Percentiles rank a stretch among this genome's conserved stretches.
These are phyloP conservation scores for Petrocephalus schoutedeni DNA, from an alignment of 2,797 vertebrate species.

Conservation along the genomic window DNA sequence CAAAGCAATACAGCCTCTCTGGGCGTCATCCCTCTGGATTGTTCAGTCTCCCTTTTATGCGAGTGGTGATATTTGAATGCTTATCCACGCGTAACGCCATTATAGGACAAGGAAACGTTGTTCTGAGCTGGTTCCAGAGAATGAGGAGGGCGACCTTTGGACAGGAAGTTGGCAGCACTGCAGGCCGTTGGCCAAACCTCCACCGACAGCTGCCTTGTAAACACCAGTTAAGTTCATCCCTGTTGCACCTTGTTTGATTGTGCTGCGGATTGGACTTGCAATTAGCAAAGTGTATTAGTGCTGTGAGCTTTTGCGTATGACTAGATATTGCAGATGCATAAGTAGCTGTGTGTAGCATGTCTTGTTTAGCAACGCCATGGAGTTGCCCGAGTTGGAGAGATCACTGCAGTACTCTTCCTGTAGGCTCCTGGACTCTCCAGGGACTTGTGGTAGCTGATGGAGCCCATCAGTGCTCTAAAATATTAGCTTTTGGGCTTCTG, in stretches of 20 bases:
- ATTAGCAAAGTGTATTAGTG: background rate
- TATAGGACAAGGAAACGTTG: background rate
- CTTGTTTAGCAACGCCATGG: background rate
- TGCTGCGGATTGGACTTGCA: background rate
- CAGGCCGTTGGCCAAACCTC: background rate
- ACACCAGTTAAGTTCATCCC: background rate
- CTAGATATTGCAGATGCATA: background rate
- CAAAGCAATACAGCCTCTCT: background rate
- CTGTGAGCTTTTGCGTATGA: background rate
- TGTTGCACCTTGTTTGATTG: background rate
- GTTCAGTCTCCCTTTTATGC: background rate
- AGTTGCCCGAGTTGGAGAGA: background rate
- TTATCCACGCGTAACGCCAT: background rate
- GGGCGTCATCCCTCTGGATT: background rate
- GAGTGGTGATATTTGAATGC: conserved; percentile 3
- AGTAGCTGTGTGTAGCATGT: background rate
- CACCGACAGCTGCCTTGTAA: background rate
- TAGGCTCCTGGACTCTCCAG: too few relatives aligned
- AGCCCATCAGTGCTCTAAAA: too few relatives aligned
- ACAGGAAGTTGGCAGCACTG: background rate
- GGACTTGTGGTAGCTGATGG: too few relatives aligned
- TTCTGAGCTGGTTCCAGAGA: background rate
- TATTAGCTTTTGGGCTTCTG: background rate
- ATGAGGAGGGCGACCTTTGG: conserved; percentile 9
- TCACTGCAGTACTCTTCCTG: background rate